Percentiles rank a stretch among this genome's conserved stretches.
Evolutionary conservation across 2,888 invertebrate genomes (phyloP).

Genomic region (Choreutis nemorana): DNA sequence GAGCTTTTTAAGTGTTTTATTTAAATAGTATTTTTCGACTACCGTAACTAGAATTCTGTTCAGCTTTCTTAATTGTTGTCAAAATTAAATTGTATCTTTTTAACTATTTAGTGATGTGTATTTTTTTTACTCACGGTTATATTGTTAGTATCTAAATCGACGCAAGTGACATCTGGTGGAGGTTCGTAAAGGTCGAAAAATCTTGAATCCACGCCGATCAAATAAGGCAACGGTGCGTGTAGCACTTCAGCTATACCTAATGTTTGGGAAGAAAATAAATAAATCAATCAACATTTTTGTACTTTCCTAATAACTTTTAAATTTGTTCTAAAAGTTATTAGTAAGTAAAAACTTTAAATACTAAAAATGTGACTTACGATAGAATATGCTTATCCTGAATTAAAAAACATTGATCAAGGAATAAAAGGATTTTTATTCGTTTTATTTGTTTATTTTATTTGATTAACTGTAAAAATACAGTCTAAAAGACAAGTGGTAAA

Average conservation of each 20-base stretch:
- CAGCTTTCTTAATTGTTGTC: no score
- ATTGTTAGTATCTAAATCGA: slow-evolving; percentile 97
- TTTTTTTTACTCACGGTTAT: slow-evolving; percentile 74
- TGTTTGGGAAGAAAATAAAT: slow-evolving; percentile 22
- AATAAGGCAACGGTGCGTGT: slow-evolving; percentile 96
- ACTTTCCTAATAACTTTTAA: not conserved
- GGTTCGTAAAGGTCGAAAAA: slow-evolving; percentile 98
- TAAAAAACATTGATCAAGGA: not conserved
- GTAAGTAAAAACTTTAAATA: slow-evolving; percentile 3
- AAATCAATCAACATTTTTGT: not conserved
- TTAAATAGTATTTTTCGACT: not conserved
- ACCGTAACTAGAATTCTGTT: no score
- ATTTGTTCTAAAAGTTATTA: not conserved
- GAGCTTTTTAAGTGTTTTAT: no score
- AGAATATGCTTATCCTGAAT: no score
- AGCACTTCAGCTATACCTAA: slow-evolving; percentile 94
- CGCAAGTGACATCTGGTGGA: slow-evolving; percentile 95
- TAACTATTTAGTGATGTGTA: no score
- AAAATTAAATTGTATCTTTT: not conserved
- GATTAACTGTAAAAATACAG: no score
- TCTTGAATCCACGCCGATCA: slow-evolving; percentile 96
- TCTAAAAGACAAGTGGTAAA: not conserved
- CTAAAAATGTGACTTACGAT: no score
- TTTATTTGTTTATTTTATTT: not conserved
- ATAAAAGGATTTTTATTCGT: not conserved